Base-by-base conservation (phyloP, 1,140 invertebrate genomes). In the Diachasmimorpha longicaudata region DNA sequence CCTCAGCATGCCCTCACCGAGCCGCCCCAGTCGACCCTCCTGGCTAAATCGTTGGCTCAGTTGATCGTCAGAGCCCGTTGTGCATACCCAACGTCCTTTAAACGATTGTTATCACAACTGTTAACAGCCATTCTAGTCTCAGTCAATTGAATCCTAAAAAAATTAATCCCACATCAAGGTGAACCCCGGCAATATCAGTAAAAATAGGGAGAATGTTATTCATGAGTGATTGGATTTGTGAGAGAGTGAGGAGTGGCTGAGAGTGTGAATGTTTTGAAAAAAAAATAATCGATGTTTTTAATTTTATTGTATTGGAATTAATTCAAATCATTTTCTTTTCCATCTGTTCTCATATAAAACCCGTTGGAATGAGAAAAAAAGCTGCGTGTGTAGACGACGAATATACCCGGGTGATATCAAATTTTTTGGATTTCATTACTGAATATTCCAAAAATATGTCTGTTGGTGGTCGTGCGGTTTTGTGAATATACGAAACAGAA, bases 21-120 rank as follows among this genome's bases (percentile, higher is more conserved):
- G 36, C n/a, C 66, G n/a, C 66, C 66, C 66, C 66, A 39, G 36
- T 36, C 66, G 36, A 37, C 66, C 66, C 66, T 68, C 31, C 31
- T 68, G 14, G 31, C 36, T 39, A 68, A 68, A 39, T 39, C 66
- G 31, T 68, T 68, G 31, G 66, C 66, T 68, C 31, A 68, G 66
- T 68, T 68, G 31, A 39, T 39, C 31, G 66, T 39, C 31, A 71
- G 48, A 71, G 36, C 39, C 39, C 19, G 42, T 71, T 46, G 21
- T 46, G 21, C 31, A 63, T 63, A 52, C 48, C n/a, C 16, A 52
- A 52, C 48, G 48, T 52, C 6, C 46, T 16, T 16, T 52, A 52
- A 52, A 52, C 48, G n/a, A 52, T 52, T 52, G 48, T 14, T 16
- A 52, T 52, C 16, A 19, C 3, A 52, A 16, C 16, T 42, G 2